Evolutionary conservation across 1,140 invertebrate species (phyloP), one percentile per base, ranked within the genome.

Genomic region (Babylonia areolata): DNA sequence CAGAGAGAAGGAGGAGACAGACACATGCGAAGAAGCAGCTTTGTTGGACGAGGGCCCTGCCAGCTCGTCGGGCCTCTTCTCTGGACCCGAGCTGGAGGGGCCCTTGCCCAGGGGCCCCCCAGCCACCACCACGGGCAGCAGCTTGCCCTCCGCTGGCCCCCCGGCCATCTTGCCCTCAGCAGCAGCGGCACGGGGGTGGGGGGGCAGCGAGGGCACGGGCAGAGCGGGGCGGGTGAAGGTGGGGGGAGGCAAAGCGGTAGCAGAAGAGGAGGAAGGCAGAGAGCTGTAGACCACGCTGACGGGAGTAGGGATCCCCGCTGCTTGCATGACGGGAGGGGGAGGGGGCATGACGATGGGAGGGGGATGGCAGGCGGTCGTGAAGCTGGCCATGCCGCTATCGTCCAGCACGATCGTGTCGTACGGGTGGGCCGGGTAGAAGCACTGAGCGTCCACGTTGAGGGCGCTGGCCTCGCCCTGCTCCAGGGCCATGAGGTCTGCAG

Each of bases 401-500:
- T 40, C 78, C 54, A 81, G 46, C 39, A 46, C 33, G 0, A 84
- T 40, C 33, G 80, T 28, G n/a, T 73, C 46, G 42, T 73, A 84
- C 75, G 33, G 40, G 37, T 87, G 85, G 11, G 85, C 79, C 1
- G 91, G 92, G 81, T 92, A 85, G 90, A 92, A 93, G 78, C 89
- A 91, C 75, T 89, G 89, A 17, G 92, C 92, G 37, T 90, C 87
- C 6, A 90, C 91, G 81, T 93, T 89, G 58, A 87, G 85, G 64
- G 64, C 69, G 40, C 69, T 77, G 39, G 39, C 73, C 3, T 87
- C 84, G 33, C 78, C 64, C 54, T 87, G 85, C 33, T 88, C 80
- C 77, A 89, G 87, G 33, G 81, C 79, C 23, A 87, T 77, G 39
- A 87, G 58, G 80, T 88, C 75, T 40, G 88, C 73, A 37, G 90